Evolutionary conservation across 2,113 vertebrate genomes (phyloP), one percentile per base, ranked within the genome.

Genomic region (Nyctereutes procyonoides): DNA sequence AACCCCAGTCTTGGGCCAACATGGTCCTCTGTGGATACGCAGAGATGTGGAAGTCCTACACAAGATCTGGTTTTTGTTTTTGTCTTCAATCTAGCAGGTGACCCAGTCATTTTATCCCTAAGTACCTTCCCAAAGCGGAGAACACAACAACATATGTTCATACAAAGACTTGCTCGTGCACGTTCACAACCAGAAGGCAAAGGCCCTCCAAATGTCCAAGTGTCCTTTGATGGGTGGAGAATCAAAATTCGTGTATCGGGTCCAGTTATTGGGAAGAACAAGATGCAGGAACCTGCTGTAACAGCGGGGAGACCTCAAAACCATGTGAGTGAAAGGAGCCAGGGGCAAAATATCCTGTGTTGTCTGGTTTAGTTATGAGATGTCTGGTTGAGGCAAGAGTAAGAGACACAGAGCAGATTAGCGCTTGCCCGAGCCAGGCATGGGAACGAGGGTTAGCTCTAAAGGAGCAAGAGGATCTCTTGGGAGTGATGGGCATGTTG

Each of bases 161-260:
- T 28, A 1, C 2, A 2, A 43, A 51, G 14, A 73, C 28, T 22
- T 10, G 3, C 28, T 8, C 3, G 2, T 71, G 9, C 5, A 16
- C 7, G 1, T 93, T 30, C 13, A 19, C 3, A 73, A 28, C 56
- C 5, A 0, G 43, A 60, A 90, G 60, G 79, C 65, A 62, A n/a
- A 89, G 84, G 22, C 20, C 55, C 8, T 14, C 20, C 76, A 73
- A 24, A 62, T 62, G 55, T 38, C 67, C 56, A 62, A 73, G 43
- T 43, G 43, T 43, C 10, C 38, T 14, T 11, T 13, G 26, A 19
- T 38, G 9, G 38, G 30, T 24, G 65, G 8, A 3, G 73, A 53
- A 71, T 60, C 15, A 22, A 53, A 69, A 30, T 62, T 26, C 35
- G 3, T 11, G 30, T 48, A 3, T 43, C 28, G 5, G 1, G 9